Conservation (phyloP, 2,797 vertebrate genomes). For the Synaphobranchus kaupii region DNA sequence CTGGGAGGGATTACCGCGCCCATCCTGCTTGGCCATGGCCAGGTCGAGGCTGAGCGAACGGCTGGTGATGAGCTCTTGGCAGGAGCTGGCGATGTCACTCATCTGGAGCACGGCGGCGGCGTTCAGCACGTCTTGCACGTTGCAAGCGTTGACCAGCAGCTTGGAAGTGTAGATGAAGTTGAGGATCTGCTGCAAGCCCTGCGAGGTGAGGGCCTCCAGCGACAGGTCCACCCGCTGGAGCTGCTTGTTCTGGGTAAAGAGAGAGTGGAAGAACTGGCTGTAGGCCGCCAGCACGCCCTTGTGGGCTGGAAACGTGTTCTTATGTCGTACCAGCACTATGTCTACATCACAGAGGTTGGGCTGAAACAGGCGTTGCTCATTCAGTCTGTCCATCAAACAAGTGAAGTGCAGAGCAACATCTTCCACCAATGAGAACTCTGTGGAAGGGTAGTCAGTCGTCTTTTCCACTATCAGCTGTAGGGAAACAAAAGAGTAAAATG, state of each 20-base stretch:
- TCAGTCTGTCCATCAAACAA: slow-evolving; percentile 97
- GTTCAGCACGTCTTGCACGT: slow-evolving; percentile 90
- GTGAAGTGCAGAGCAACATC: slow-evolving; percentile 94
- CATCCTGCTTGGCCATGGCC: slow-evolving; percentile 77
- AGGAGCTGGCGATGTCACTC: slow-evolving; percentile 91
- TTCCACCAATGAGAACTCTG: slow-evolving; percentile 93
- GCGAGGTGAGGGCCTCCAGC: slow-evolving; percentile 86
- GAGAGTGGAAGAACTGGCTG: slow-evolving; percentile 97
- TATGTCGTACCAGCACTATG: slow-evolving; percentile 92
- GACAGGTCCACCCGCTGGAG: slow-evolving; percentile 93
- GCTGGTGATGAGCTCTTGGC: slow-evolving; percentile 88
- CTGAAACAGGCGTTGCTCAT: slow-evolving; percentile 93
- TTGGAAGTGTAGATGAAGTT: slow-evolving; percentile 99
- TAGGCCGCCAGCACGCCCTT: slow-evolving; percentile 96
- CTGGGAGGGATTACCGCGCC: slow-evolving; percentile 62
- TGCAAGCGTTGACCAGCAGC: slow-evolving; percentile 89
- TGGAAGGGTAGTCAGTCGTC: slow-evolving; percentile 89
- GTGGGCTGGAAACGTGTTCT: slow-evolving; percentile 92
- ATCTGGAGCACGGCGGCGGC: slow-evolving; percentile 93
- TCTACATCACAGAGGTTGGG: slow-evolving; percentile 93
- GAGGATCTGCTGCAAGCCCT: slow-evolving; percentile 95
- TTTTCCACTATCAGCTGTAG: slow-evolving; percentile 94
- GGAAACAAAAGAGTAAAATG: slow-evolving; percentile 20
- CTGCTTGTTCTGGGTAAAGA: slow-evolving; percentile 96
- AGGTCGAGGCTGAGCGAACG: slow-evolving; percentile 78